A percentile compares a stretch with the other conserved stretches of the same genome.
These are phyloP conservation scores for Zosterops japonicus DNA, from an alignment of 2,113 vertebrate species.

Conservation along the genomic window DNA sequence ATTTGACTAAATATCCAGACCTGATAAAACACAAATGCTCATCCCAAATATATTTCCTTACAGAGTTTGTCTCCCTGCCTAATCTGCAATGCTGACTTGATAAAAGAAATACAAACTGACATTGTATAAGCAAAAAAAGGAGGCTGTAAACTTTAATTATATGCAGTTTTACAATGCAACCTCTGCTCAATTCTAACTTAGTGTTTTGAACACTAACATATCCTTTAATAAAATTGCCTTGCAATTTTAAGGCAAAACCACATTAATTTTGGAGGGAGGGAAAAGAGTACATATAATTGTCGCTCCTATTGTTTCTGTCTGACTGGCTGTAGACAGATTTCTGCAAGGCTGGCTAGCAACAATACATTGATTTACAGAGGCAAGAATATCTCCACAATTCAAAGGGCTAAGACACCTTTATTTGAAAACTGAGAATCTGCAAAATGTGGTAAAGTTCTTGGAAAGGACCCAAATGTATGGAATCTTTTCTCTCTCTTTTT, in stretches of 20 bases:
- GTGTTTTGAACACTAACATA: not conserved
- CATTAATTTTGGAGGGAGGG: not conserved
- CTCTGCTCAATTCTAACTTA: not conserved
- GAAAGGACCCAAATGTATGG: slow-evolving; percentile 62
- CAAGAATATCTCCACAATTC: slow-evolving; percentile 29
- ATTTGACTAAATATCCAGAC: not conserved
- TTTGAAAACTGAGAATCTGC: slow-evolving; percentile 51
- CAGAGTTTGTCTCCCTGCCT: not conserved
- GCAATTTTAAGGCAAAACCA: slow-evolving; percentile 8
- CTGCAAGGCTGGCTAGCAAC: slow-evolving; percentile 46
- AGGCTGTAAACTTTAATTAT: not conserved
- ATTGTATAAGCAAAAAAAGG: not conserved
- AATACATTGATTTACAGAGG: slow-evolving; percentile 69
- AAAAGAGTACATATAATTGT: not conserved
- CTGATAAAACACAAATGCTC: not conserved
- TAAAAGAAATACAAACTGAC: not conserved
- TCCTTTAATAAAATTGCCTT: not conserved
- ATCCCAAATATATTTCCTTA: not conserved
- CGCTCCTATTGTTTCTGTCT: slow-evolving; percentile 40
- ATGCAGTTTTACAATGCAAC: not conserved
- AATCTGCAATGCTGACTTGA: not conserved
- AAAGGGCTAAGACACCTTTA: slow-evolving; percentile 6
- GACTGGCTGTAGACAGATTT: slow-evolving; percentile 63
- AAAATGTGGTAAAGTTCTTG: slow-evolving; percentile 62
- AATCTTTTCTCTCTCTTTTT: not conserved